These are phyloP conservation scores for Macquaria australasica DNA, from an alignment of 2,113 vertebrate genomes.

Conservation along the genomic window DNA sequence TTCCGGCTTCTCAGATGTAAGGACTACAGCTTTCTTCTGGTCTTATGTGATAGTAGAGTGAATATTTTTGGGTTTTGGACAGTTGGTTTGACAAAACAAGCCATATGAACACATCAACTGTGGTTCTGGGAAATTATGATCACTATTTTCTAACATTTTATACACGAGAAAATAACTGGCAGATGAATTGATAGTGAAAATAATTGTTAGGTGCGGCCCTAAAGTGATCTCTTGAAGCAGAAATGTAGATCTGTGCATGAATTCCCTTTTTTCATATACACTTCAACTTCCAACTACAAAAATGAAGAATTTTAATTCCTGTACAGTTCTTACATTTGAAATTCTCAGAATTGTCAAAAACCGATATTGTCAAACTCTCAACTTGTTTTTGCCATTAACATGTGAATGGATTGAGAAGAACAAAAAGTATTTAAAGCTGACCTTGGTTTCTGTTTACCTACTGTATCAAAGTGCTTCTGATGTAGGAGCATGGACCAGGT, in stretches of 20 bases:
- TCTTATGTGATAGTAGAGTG: neutral
- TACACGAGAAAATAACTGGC: neutral
- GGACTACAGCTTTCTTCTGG: neutral
- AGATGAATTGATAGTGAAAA: neutral
- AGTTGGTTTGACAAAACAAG: neutral
- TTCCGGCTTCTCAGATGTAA: neutral
- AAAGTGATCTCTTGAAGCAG: neutral
- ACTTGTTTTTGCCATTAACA: neutral
- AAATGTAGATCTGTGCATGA: neutral
- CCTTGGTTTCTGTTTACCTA: neutral
- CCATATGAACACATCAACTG: neutral
- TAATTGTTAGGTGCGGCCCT: neutral
- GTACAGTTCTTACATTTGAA: neutral
- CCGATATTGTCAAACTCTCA: neutral
- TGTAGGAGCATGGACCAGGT: neutral
- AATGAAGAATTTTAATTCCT: neutral
- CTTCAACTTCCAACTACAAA: neutral
- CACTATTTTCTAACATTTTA: neutral
- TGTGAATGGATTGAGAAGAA: neutral
- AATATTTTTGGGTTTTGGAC: neutral
- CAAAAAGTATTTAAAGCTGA: neutral
- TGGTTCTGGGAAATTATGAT: neutral
- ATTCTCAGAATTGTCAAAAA: neutral
- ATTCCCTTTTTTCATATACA: neutral
- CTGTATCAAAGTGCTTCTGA: constrained; percentile 19